phyloP scores from a whole-genome alignment of 1,140 invertebrate genomes.

The Mamestra configurata region DNA sequence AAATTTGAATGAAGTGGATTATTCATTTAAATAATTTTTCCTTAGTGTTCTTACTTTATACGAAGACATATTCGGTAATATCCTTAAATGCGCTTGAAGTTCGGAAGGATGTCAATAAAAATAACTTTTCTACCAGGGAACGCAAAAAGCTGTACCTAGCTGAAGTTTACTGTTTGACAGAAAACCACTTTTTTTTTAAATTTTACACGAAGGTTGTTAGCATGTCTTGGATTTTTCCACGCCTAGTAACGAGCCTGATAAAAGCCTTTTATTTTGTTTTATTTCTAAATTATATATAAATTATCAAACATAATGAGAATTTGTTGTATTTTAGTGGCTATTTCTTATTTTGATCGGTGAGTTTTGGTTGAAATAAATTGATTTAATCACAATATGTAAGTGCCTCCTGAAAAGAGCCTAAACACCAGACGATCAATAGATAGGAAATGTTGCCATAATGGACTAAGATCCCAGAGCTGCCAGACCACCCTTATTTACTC shows the following conservation, averaged over 20 bases:
- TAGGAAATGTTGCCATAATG: neutral
- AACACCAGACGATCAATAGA: neutral
- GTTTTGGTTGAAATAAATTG: neutral
- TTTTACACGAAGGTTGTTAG: neutral
- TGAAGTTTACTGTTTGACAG: neutral
- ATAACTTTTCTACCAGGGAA: neutral
- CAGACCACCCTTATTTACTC: too few relatives aligned
- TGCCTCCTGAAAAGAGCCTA: neutral
- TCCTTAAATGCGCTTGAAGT: neutral
- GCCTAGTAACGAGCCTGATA: too few relatives aligned
- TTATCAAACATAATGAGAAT: neutral
- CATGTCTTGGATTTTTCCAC: neutral
- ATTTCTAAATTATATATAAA: neutral
- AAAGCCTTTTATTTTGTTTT: too few relatives aligned
- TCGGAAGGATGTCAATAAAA: neutral
- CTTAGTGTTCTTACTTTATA: slow-evolving; percentile 52
- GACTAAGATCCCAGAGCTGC: too few relatives aligned
- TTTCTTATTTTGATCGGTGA: neutral
- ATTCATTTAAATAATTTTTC: neutral
- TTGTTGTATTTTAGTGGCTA: neutral
- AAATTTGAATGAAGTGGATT: neutral
- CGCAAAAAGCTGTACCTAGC: neutral
- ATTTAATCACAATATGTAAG: neutral
- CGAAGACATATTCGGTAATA: slow-evolving; percentile 51
- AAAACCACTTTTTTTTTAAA: neutral